Evolutionary conservation across 1,140 invertebrate genomes (phyloP), one percentile per base, ranked within the genome.

Genomic region (Leguminivora glycinivorella): DNA sequence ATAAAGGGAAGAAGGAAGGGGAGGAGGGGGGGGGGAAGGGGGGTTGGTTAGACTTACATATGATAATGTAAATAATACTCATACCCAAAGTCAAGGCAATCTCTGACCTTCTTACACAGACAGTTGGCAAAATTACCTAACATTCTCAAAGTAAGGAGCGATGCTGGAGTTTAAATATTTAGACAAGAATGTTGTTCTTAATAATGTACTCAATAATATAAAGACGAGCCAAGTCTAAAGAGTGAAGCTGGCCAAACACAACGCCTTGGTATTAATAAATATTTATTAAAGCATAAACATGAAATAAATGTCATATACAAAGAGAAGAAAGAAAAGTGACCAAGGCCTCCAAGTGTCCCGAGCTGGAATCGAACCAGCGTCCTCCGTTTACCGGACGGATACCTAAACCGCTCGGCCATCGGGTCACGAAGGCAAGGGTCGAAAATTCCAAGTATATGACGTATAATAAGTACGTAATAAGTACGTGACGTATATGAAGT

Each of bases 151-250:
- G 17, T 22, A 0, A 52, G 43, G 1, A 4, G 5, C 40, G 2
- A 9, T 52, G 17, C 4, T 47, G 14, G 14, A 47, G n/a, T n/a
- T 47, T 47, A 2, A 47, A 17, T 47, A 47, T 6, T 47, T 38
- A 38, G 14, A 47, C 43, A 17, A 47, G n/a, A 17, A 47, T 47
- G n/a, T 17, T 47, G 17, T 38, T 38, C 6, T 10, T 26, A 58
- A 58, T 60, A n/a, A 7, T 26, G n/a, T n/a, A 26, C 24, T 14
- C 56, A 24, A 5, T 14, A 60, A 60, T 29, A n/a, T 60, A n/a
- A 60, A 60, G 29, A 60, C 25, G 29, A 60, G 56, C 10, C 56
- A 60, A 60, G 10, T 60, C 56, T 60, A 60, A 5, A 6, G 2
- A 26, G 29, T 25, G 5, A 14, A 29, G 25, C 25, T 26, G 3